Conservation (phyloP, 2,888 invertebrate genomes). For the Phortica okadai region DNA sequence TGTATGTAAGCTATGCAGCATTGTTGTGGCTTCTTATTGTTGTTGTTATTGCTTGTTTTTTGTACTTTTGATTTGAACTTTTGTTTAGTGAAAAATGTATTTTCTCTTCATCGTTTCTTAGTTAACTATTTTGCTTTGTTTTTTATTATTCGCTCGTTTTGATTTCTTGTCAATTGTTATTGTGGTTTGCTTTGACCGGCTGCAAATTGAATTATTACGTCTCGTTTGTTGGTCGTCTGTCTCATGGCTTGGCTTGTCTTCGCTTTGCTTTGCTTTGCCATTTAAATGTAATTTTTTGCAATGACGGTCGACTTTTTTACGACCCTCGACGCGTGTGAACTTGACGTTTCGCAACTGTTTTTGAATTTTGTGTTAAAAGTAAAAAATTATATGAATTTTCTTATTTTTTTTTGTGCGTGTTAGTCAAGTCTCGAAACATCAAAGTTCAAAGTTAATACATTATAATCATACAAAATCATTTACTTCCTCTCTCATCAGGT, state of each 20-base stretch:
- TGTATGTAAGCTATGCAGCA: not conserved
- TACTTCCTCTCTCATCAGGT: slow-evolving; percentile 6
- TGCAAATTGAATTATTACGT: slow-evolving; percentile 4
- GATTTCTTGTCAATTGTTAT: not conserved
- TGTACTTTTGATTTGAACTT: too few species aligned
- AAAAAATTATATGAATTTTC: too few species aligned
- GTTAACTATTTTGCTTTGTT: not conserved
- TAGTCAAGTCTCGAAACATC: too few species aligned
- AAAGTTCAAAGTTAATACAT: too few species aligned
- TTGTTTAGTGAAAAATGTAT: too few species aligned
- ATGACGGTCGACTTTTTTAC: slow-evolving; percentile 32
- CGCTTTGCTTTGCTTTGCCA: not conserved
- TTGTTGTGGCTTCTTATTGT: not conserved
- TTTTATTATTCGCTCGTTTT: not conserved
- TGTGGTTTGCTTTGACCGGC: not conserved
- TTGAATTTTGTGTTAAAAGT: slow-evolving; percentile 22
- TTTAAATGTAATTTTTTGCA: slow-evolving; percentile 34
- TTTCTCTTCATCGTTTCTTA: too few species aligned
- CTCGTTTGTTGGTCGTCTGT: not conserved
- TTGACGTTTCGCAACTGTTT: slow-evolving; percentile 27
- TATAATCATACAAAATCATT: not conserved
- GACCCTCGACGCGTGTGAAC: slow-evolving; percentile 9
- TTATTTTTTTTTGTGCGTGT: too few species aligned
- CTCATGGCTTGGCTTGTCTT: not conserved
- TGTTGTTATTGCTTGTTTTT: not conserved